These are phyloP conservation scores for Accipiter cooperii DNA, from an alignment of 2,113 vertebrate genomes.

Conservation along the genomic window DNA sequence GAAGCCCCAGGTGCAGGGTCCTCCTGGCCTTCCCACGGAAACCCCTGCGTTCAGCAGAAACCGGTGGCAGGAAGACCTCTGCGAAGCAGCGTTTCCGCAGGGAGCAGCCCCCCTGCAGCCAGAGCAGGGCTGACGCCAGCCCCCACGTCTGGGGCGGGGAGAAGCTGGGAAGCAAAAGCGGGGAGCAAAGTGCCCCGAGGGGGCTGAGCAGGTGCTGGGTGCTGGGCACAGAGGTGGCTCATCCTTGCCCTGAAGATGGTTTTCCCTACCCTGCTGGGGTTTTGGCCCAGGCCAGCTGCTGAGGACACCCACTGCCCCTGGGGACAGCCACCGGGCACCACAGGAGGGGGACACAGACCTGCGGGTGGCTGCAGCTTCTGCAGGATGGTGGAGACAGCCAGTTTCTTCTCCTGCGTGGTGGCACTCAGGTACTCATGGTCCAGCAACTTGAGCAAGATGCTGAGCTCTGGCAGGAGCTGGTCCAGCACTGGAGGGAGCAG, in stretches of 20 bases:
- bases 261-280: neutral
- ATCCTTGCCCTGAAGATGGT: neutral
- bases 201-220: neutral
- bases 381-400: slow-evolving; percentile 84
- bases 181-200: neutral
- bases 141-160: fast-evolving
- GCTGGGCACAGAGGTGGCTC: neutral
- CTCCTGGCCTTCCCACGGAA: slow-evolving; percentile 11
- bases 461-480: slow-evolving; percentile 88
- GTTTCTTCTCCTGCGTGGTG: slow-evolving; percentile 88
- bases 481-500: slow-evolving; percentile 78
- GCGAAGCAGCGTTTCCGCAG: neutral
- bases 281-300: neutral
- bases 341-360: slow-evolving; percentile 67
- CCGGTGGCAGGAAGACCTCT: neutral
- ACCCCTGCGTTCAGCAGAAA: neutral
- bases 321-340: fast-evolving
- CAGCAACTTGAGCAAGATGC: slow-evolving; percentile 86
- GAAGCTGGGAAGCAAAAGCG: neutral
- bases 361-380: slow-evolving; percentile 82
- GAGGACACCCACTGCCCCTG: neutral
- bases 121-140: neutral
- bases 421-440: slow-evolving; percentile 90
- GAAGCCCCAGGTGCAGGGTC: neutral
- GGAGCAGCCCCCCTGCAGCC: neutral